Percentiles rank a stretch among this genome's conserved stretches.
These are phyloP conservation scores for Alligator sinensis DNA, from an alignment of 2,113 vertebrate genomes.

Conservation along the genomic window DNA sequence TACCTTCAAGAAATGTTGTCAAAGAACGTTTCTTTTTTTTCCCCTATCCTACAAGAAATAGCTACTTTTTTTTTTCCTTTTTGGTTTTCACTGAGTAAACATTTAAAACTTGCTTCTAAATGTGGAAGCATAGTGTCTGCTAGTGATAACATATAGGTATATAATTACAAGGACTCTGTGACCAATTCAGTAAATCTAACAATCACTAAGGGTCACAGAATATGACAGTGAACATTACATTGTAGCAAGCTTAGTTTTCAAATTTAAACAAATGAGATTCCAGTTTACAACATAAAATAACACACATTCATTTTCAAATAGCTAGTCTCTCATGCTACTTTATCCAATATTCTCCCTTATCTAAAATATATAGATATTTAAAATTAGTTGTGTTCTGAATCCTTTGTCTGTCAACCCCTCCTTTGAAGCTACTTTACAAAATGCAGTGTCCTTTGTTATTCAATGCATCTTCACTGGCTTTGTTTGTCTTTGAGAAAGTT, in stretches of 20 bases:
- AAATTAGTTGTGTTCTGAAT: background rate
- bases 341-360: background rate
- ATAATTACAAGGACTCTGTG: slow-evolving; percentile 5
- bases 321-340: accelerated
- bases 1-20: background rate
- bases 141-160: background rate
- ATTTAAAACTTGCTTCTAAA: background rate
- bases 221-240: background rate
- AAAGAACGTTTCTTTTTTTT: background rate
- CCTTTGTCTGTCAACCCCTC: background rate
- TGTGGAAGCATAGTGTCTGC: background rate
- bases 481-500: background rate
- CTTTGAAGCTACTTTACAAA: background rate
- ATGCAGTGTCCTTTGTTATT: background rate
- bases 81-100: background rate
- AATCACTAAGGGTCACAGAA: background rate
- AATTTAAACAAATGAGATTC: background rate
- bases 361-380: background rate
- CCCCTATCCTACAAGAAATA: accelerated
- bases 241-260: background rate
- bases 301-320: background rate
- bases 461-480: background rate
- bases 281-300: background rate
- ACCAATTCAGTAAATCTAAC: background rate
- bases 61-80: background rate